Conservation (phyloP, 1,140 invertebrate genomes). For the Bombus turneri region DNA sequence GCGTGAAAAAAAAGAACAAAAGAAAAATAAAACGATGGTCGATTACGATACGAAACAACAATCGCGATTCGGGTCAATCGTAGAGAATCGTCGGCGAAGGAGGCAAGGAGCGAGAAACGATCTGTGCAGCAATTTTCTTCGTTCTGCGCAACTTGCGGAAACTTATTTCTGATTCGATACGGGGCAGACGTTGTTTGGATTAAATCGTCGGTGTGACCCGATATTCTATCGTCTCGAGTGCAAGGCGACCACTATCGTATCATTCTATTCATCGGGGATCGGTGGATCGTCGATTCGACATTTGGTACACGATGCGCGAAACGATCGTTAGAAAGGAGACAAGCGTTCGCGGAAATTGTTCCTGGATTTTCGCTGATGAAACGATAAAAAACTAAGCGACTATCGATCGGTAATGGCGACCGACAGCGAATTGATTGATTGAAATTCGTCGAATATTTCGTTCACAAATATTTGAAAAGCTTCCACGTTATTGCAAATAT, state of each 20-base stretch:
- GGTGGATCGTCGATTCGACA: not conserved
- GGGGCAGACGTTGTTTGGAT: slow-evolving; percentile 43
- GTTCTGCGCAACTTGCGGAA: slow-evolving; percentile 42
- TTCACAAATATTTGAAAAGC: not conserved
- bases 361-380: not conserved
- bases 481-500: not conserved
- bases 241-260: not conserved
- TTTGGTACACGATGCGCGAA: not conserved
- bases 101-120: not conserved
- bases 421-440: not conserved
- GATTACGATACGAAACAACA: not conserved
- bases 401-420: not conserved
- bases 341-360: not conserved
- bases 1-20: not conserved
- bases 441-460: not conserved
- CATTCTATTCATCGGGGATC: not conserved
- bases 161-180: slow-evolving; percentile 50
- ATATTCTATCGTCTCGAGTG: slow-evolving; percentile 1
- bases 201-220: slow-evolving; percentile 41
- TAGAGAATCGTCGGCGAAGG: not conserved
- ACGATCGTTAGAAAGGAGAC: not conserved
- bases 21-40: not conserved
- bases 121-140: slow-evolving; percentile 32
- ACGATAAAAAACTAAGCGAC: not conserved
- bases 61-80: not conserved